Base-by-base conservation (phyloP, 2,888 invertebrate species). In the Cantharis flavilabris region DNA sequence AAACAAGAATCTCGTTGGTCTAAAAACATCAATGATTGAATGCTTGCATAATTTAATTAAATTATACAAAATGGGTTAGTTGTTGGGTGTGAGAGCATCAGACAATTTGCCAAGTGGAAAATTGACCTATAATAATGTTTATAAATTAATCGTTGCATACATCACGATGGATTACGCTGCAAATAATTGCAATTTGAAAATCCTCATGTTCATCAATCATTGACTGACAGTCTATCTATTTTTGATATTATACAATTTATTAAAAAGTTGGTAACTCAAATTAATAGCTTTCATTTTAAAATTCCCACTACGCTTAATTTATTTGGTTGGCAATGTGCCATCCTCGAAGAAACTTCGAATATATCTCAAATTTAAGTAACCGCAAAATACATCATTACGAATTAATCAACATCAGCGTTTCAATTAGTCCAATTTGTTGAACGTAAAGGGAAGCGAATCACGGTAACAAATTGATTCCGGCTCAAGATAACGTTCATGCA, bases 61-160 rank as follows among this genome's bases (percentile, higher is more conserved):
- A 49, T 33, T 33, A 26, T 26, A 13, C 33, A 49, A 49, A 49
- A 49, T 49, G n/a, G 49, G 49, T 49, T 49, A 49, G 49, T 49
- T 49, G n/a, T 49, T 49, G 49, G 49, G 49, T 49, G 49, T 49
- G 49, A 49, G 49, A 49, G 49, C 49, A 67, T 23, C 23, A 67
- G 65, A 67, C 23, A 23, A 7, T 67, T 16, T 18, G 13, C 26
- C 65, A 67, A 67, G 65, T 67, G 65, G 65, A 67, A 67, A 67
- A 67, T 67, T 67, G 65, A 23, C 65, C 65, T 67, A 65, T 65
- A 67, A 67, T 67, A 23, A 67, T 67, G 49, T 49, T 49, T n/a
- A 49, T 49, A 49, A 49, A 49, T 9, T 49, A 49, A n/a, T 49
- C n/a, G 49, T 9, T 49, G 49, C 49, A 49, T n/a, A 49, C 49